phyloP scores from a whole-genome alignment of 2,113 vertebrate species.

The Nycticryphes semicollaris region DNA sequence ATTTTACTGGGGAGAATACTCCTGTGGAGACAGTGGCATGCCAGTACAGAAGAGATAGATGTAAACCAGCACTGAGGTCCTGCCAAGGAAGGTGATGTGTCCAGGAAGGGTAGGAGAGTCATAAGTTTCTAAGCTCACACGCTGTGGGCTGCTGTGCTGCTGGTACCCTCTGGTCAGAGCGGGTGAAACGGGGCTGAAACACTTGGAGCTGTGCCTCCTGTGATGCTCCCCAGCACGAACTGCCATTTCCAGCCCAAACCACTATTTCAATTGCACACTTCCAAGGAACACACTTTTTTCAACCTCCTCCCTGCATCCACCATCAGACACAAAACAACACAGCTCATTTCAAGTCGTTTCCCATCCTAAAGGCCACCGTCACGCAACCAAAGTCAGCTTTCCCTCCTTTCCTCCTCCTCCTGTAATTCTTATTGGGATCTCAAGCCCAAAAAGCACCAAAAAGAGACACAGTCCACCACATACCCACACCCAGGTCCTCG shows the following conservation, averaged over 20 bases:
- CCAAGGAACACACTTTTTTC: not conserved
- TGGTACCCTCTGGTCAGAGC: not conserved
- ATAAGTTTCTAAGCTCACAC: not conserved
- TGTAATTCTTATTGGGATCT: no score
- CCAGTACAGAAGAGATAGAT: slow-evolving; percentile 9
- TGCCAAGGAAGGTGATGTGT: not conserved
- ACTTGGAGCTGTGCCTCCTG: not conserved
- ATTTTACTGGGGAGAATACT: not conserved
- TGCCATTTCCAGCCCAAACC: not conserved
- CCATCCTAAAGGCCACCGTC: not conserved
- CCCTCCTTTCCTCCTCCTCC: not conserved
- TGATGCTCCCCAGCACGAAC: fast-evolving
- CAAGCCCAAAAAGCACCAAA: not conserved
- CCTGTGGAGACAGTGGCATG: not conserved
- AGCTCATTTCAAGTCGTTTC: not conserved
- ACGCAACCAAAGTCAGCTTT: not conserved
- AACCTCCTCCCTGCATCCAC: not conserved
- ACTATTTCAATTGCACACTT: not conserved
- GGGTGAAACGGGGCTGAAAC: not conserved
- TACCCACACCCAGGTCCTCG: not conserved
- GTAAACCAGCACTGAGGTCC: not conserved
- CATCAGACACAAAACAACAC: not conserved
- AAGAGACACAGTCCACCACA: not conserved
- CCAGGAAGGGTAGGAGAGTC: not conserved
- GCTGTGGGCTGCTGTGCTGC: not conserved